Conservation (phyloP, 2,888 invertebrate genomes). For the Stenodera caucasica region DNA sequence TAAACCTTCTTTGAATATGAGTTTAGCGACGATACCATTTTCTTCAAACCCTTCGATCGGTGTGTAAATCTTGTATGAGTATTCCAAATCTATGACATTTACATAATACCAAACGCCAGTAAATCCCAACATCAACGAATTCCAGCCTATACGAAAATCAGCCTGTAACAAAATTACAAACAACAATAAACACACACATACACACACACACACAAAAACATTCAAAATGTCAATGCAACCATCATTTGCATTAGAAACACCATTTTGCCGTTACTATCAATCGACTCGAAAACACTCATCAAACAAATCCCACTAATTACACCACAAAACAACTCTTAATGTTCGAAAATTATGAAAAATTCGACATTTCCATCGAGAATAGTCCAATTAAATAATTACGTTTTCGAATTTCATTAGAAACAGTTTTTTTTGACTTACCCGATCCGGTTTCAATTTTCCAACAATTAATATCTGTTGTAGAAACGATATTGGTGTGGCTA, state of each 20-base stretch:
- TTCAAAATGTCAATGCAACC: not conserved
- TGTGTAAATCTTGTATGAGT: slow-evolving; percentile 75
- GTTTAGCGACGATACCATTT: slow-evolving; percentile 74
- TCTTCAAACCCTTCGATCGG: slow-evolving; percentile 78
- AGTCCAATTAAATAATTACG: no score
- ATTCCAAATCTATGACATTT: slow-evolving; percentile 72
- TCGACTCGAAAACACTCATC: not conserved
- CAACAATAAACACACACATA: not conserved
- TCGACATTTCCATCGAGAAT: no score
- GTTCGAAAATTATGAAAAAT: no score
- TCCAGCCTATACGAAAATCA: slow-evolving; percentile 77
- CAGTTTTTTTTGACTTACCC: no score
- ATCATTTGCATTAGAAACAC: not conserved
- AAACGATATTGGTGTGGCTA: slow-evolving; percentile 74
- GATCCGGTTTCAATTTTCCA: slow-evolving; percentile 69
- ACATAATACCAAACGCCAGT: slow-evolving; percentile 76
- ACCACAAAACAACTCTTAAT: not conserved
- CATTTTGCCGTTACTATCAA: not conserved
- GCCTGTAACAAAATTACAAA: slow-evolving; percentile 55
- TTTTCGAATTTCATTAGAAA: no score
- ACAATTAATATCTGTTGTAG: slow-evolving; percentile 67
- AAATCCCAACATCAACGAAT: slow-evolving; percentile 73
- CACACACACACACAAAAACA: not conserved
- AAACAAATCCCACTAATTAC: not conserved
- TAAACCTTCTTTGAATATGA: slow-evolving; percentile 65